Conservation (phyloP, 2,113 vertebrate genomes). For the Chaetodon auriga region DNA sequence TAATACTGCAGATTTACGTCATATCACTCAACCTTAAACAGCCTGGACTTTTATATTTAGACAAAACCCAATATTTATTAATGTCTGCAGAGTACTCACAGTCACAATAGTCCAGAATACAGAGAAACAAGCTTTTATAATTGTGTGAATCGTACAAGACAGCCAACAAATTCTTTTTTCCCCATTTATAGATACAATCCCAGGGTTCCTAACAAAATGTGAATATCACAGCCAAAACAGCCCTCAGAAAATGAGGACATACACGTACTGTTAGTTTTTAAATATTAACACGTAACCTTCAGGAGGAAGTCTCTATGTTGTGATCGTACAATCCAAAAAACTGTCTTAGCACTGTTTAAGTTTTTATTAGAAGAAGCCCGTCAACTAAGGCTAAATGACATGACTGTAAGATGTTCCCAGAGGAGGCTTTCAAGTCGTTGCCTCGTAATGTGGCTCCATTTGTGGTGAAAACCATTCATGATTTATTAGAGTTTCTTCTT, state of each 20-base stretch:
- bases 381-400: constrained; percentile 29
- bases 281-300: constrained; percentile 39
- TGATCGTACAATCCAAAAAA: constrained; percentile 45
- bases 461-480: constrained; percentile 51
- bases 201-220: constrained; percentile 39
- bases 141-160: constrained; percentile 14
- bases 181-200: constrained; percentile 36
- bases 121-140: constrained; percentile 25
- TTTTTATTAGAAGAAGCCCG: constrained; percentile 15
- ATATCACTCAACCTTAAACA: background rate
- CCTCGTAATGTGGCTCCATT: constrained; percentile 25
- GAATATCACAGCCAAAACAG: constrained; percentile 32
- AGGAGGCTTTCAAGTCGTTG: constrained; percentile 50
- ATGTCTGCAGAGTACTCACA: constrained; percentile 24
- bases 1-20: background rate
- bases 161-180: background rate
- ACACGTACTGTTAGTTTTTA: constrained; percentile 21
- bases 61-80: constrained; percentile 61
- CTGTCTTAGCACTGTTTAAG: constrained; percentile 28
- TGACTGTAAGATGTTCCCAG: constrained; percentile 39
- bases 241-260: constrained; percentile 67
- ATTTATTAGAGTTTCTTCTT: constrained; percentile 54
- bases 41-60: constrained; percentile 19
- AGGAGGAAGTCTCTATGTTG: constrained; percentile 28
- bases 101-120: constrained; percentile 25